Base-by-base conservation (phyloP, 2,888 invertebrate genomes). In the Pyrrhosoma nymphula region DNA sequence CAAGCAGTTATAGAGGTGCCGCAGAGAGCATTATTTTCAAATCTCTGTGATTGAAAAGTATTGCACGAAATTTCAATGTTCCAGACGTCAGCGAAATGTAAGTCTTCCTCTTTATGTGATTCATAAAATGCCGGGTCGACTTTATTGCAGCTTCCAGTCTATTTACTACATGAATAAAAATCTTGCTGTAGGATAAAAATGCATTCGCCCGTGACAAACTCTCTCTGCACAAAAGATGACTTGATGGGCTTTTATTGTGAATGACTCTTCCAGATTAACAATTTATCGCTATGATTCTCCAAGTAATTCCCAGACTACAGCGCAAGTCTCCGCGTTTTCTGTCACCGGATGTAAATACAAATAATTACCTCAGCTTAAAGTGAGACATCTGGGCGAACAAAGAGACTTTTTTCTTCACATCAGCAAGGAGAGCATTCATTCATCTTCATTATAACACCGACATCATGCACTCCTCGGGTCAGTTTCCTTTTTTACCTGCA, bases 1-100 rank as follows among this genome's bases (percentile, higher is more conserved):
- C 82, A 82, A 82, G 82, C 30, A 16, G 35, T 82, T 35, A 82
- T 35, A 82, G 14, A 82, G 82, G 35, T 18, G 14, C 35, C 18
- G 26, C 82, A 82, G 82, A 82, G 82, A 16, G 35, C n/a, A 35
- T 35, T 12, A 35, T 82, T 82, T 18, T 35, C 82, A 82, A 82
- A 82, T n/a, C 35, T 18, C 35, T 82, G 82, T 35, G 82, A 82
- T 82, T 82, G 82, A 82, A 82, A 82, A 82, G 82, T 35, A 82
- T 82, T 16, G 30, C 30, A 18, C 35, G 14, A 18, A 14, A 35
- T 16, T 30, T 30, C 35, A 82, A 82, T 82, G 82, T 82, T 82
- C 2, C 35, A 82, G 82, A 82, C 82, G 35, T 82, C 82, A 35
- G 82, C 82, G n/a, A 35, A 82, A 82, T 35, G 35, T 35, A 69